Conservation (phyloP, 1,140 invertebrate genomes). For the Bombus superbus region DNA sequence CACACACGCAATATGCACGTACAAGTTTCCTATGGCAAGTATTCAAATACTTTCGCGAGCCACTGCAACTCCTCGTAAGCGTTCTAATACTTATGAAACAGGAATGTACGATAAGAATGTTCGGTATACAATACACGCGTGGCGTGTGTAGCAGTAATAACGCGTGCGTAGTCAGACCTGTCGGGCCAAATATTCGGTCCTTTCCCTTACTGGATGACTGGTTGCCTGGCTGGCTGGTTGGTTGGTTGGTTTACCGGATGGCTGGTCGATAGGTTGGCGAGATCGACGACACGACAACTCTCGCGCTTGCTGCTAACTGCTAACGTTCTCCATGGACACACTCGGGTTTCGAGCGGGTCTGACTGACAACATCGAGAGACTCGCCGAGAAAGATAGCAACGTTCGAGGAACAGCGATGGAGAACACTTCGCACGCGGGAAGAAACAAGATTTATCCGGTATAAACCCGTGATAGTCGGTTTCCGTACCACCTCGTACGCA, state of each 20-base stretch:
- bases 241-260: neutral
- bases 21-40: neutral
- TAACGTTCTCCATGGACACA: constrained; percentile 1
- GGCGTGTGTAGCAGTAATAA: constrained; percentile 26
- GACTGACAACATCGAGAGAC: constrained; percentile 38
- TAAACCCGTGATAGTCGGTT: constrained; percentile 73
- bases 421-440: constrained; percentile 51
- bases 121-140: neutral
- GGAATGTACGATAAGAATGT: too few relatives aligned
- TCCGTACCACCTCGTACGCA: constrained; percentile 70
- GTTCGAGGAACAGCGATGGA: constrained; percentile 28
- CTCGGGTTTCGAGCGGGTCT: constrained; percentile 10
- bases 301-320: neutral
- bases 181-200: constrained; percentile 46
- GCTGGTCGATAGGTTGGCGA: neutral
- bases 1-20: neutral
- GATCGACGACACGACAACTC: neutral
- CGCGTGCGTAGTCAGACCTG: constrained; percentile 45
- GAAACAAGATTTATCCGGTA: constrained; percentile 80
- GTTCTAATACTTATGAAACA: neutral
- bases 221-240: neutral
- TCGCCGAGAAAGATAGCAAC: constrained; percentile 20
- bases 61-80: neutral
- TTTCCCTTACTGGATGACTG: constrained; percentile 36
- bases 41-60: neutral